Conservation (phyloP, 2,113 vertebrate genomes). For the Xiphias gladius region DNA sequence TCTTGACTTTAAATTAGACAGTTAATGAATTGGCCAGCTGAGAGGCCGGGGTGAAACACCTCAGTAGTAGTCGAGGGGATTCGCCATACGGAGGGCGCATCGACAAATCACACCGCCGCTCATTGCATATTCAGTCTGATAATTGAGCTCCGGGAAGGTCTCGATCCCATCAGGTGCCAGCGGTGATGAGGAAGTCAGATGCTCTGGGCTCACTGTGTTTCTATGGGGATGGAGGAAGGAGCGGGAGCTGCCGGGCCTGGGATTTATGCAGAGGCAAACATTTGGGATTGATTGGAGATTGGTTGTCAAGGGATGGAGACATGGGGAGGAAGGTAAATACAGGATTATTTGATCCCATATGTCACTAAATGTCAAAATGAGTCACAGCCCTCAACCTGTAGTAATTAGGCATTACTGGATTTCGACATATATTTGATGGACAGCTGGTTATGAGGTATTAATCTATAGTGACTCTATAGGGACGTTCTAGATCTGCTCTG, state of each 20-base stretch:
- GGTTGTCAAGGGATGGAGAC: conserved; percentile 42
- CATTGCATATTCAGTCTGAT: conserved; percentile 68
- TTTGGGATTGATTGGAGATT: conserved; percentile 58
- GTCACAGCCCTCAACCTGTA: conserved; percentile 17
- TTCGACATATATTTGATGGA: conserved; percentile 25
- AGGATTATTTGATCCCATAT: conserved; percentile 53
- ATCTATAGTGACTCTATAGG: background rate
- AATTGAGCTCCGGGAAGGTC: conserved; percentile 62
- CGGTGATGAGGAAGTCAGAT: conserved; percentile 50
- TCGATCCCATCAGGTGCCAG: conserved; percentile 41
- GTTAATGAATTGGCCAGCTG: conserved; percentile 63
- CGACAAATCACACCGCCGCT: conserved; percentile 58
- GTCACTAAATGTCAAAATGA: conserved; percentile 55
- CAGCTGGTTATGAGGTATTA: conserved; percentile 32
- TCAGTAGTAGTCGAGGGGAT: conserved; percentile 48
- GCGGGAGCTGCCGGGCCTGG: conserved; percentile 1
- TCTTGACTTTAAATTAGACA: conserved; percentile 71
- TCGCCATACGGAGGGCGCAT: conserved; percentile 9
- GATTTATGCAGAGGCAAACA: conserved; percentile 70
- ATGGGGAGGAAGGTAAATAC: conserved; percentile 48
- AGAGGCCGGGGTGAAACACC: conserved; percentile 44
- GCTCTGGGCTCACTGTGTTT: conserved; percentile 28
- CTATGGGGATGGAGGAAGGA: conserved; percentile 27
- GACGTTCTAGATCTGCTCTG: background rate
- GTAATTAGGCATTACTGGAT: conserved; percentile 33